Evolutionary conservation across 2,888 invertebrate genomes (phyloP).

Genomic region (Julus scanicus): DNA sequence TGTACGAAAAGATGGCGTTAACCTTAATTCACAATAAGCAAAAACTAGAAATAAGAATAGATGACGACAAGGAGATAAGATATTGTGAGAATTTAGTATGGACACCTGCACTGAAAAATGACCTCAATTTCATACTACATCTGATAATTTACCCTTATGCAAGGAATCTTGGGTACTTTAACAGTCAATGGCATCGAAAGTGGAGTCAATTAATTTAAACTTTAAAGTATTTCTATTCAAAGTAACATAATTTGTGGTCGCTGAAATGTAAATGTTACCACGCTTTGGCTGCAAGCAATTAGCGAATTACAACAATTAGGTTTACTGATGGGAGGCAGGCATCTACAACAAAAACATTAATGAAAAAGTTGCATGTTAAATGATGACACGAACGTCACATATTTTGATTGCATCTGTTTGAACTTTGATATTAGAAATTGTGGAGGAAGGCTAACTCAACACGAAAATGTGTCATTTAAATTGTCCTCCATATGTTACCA

Average conservation of each 20-base stretch:
- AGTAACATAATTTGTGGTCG: no score
- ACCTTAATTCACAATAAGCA: neutral
- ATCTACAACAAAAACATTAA: neutral
- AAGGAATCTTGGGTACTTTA: no score
- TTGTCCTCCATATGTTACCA: conserved; percentile 47
- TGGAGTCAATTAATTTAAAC: no score
- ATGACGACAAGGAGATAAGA: conserved; percentile 21
- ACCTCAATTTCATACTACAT: no score
- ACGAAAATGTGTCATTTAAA: conserved; percentile 45
- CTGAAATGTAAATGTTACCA: neutral
- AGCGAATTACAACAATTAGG: neutral
- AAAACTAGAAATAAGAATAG: neutral
- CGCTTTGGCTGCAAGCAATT: neutral
- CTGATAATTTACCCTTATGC: no score
- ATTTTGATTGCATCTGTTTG: conserved; percentile 43
- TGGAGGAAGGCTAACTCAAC: conserved; percentile 30
- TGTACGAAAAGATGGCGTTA: conserved; percentile 27
- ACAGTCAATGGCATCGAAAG: no score
- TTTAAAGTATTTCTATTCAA: no score
- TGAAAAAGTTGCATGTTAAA: neutral
- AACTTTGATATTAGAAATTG: conserved; percentile 44
- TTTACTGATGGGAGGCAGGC: neutral
- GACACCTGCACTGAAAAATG: neutral
- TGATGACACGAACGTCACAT: conserved; percentile 36
- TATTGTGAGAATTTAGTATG: neutral